These are phyloP conservation scores for Myotis yumanensis DNA, from an alignment of 2,113 vertebrate species.

Conservation along the genomic window DNA sequence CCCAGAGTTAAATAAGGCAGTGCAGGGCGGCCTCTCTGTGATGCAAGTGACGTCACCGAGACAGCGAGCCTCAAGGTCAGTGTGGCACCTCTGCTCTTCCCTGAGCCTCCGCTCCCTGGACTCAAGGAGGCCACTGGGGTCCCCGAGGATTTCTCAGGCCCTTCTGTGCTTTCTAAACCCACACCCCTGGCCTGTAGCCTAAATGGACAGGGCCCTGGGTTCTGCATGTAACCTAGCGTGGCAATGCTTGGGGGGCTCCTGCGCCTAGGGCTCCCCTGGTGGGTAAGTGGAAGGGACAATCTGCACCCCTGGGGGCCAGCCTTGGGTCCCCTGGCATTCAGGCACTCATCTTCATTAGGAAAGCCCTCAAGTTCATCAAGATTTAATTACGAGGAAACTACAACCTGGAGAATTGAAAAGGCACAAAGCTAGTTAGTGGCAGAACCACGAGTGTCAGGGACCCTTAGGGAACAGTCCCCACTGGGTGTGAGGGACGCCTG, in stretches of 20 bases:
- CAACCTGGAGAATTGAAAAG: neutral
- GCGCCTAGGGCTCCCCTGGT: neutral
- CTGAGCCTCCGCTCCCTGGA: neutral
- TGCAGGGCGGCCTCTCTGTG: neutral
- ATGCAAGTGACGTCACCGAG: neutral
- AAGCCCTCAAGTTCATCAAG: neutral
- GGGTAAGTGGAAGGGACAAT: neutral
- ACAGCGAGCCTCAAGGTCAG: neutral
- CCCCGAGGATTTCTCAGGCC: neutral
- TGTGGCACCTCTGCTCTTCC: neutral
- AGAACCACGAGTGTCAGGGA: neutral
- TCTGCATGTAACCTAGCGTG: neutral
- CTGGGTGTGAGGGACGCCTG: too few species aligned
- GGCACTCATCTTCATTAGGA: neutral
- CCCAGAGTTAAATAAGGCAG: slow-evolving; percentile 34
- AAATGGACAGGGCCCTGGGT: neutral
- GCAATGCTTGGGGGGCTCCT: neutral
- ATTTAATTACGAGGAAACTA: neutral
- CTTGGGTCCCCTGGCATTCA: neutral
- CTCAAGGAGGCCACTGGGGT: neutral
- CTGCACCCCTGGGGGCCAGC: neutral
- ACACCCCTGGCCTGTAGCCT: neutral
- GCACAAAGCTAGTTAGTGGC: neutral
- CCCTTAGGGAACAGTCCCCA: too few species aligned
- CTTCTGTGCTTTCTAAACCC: neutral